Conservation (phyloP, 2,888 invertebrate species). For the Lordiphosa fenestrarum region DNA sequence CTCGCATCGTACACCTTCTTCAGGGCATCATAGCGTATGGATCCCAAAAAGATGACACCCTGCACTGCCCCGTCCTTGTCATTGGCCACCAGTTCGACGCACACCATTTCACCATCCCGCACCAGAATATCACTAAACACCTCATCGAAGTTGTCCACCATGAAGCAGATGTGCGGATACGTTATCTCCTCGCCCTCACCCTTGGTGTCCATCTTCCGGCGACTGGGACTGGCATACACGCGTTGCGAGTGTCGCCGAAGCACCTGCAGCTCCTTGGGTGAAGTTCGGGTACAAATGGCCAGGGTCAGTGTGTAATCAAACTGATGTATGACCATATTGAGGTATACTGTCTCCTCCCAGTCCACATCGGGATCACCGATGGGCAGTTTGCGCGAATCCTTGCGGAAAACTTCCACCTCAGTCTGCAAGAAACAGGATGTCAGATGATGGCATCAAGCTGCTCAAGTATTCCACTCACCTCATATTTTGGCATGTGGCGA, state of each 20-base stretch:
- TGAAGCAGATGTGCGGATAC: slow-evolving; percentile 99
- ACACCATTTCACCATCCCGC: slow-evolving; percentile 99
- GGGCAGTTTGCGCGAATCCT: slow-evolving; percentile 97
- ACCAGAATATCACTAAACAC: slow-evolving; percentile 98
- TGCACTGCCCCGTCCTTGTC: slow-evolving; percentile 92
- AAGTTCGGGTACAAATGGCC: slow-evolving; percentile 98
- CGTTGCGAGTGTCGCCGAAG: slow-evolving; percentile 94
- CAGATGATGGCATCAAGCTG: no score
- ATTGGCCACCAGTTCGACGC: slow-evolving; percentile 97
- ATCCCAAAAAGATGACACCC: slow-evolving; percentile 97
- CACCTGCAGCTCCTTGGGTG: slow-evolving; percentile 98
- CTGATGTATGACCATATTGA: slow-evolving; percentile 98
- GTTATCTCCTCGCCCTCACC: slow-evolving; percentile 99
- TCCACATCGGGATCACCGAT: slow-evolving; percentile 97
- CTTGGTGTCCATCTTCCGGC: slow-evolving; percentile 98
- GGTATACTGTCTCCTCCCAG: slow-evolving; percentile 99
- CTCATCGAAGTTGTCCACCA: slow-evolving; percentile 99
- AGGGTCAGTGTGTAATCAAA: slow-evolving; percentile 98
- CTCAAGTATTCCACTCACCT: slow-evolving; percentile 81
- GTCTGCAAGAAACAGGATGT: slow-evolving; percentile 83
- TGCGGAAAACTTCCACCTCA: slow-evolving; percentile 97
- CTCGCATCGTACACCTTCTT: slow-evolving; percentile 97
- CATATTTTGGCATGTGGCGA: slow-evolving; percentile 93
- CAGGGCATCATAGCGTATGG: slow-evolving; percentile 97
- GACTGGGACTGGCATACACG: slow-evolving; percentile 98